Percentiles rank a stretch among this genome's conserved stretches.
These are phyloP conservation scores for Araneus ventricosus DNA, from an alignment of 1,140 invertebrate species.

Conservation along the genomic window DNA sequence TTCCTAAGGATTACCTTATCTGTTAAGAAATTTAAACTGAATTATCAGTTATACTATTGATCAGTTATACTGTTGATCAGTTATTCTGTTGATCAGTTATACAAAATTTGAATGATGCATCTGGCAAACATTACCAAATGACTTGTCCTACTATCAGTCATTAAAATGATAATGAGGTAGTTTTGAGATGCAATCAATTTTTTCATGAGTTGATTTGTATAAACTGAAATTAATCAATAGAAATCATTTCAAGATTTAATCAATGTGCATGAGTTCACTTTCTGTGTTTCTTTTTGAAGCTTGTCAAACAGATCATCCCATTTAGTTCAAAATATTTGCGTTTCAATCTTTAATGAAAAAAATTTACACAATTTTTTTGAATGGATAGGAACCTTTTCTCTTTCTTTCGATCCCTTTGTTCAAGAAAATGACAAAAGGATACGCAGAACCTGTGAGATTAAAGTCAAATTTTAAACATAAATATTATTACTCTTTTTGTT, in stretches of 20 bases:
- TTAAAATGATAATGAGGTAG: too few species aligned
- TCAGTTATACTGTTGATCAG: too few species aligned
- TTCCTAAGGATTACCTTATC: too few species aligned
- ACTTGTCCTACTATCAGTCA: too few species aligned
- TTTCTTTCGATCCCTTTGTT: neutral
- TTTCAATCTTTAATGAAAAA: constrained; percentile 2
- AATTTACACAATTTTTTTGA: constrained; percentile 25
- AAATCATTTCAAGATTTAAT: neutral
- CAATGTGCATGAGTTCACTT: neutral
- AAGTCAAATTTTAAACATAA: constrained; percentile 60
- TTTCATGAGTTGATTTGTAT: too few species aligned
- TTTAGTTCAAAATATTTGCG: neutral
- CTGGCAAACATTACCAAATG: too few species aligned
- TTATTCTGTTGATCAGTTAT: too few species aligned
- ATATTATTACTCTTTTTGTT: constrained; percentile 41
- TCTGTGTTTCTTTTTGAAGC: neutral
- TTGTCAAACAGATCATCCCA: neutral
- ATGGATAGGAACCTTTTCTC: neutral
- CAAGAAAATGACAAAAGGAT: constrained; percentile 9
- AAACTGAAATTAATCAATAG: neutral
- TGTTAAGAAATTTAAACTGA: too few species aligned
- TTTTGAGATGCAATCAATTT: too few species aligned
- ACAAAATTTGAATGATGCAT: too few species aligned
- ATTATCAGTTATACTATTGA: too few species aligned
- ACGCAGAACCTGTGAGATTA: constrained; percentile 37